These are phyloP conservation scores for Caenorhabditis wallacei DNA, from an alignment of 2,888 invertebrate genomes.

Conservation along the genomic window DNA sequence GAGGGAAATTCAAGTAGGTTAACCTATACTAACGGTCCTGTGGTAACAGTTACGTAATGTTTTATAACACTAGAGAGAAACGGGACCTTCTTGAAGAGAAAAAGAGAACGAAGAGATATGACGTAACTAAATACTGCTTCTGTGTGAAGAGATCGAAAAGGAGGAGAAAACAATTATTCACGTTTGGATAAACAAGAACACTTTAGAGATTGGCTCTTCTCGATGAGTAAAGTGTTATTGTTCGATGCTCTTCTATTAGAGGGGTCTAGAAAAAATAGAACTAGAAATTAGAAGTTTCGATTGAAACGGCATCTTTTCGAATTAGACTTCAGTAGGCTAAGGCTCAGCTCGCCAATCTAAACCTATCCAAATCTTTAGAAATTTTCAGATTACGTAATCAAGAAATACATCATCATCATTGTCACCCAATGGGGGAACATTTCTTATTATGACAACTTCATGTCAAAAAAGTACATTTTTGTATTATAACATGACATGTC, in stretches of 20 bases:
- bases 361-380: too few relatives aligned
- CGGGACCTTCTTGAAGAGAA: conserved; percentile 37
- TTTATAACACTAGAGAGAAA: conserved; percentile 45
- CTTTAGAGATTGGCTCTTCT: neutral
- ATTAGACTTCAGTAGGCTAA: too few relatives aligned
- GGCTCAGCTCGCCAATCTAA: too few relatives aligned
- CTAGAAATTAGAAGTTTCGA: too few relatives aligned
- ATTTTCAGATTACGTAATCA: neutral
- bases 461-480: conserved; percentile 15
- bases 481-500: conserved; percentile 36
- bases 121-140: conserved; percentile 65
- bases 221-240: neutral
- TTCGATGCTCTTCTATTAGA: conserved; percentile 3
- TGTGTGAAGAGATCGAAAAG: conserved; percentile 5
- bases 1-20: conserved; percentile 5
- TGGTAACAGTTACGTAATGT: conserved; percentile 51
- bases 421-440: neutral
- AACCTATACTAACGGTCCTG: conserved; percentile 1
- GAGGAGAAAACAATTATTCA: conserved; percentile 43
- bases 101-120: conserved; percentile 11
- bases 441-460: conserved; percentile 24
- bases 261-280: neutral
- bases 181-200: conserved; percentile 33
- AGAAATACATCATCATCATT: neutral
- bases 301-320: neutral